Conservation (phyloP, 2,888 invertebrate genomes). For the Athetis lepigone region DNA sequence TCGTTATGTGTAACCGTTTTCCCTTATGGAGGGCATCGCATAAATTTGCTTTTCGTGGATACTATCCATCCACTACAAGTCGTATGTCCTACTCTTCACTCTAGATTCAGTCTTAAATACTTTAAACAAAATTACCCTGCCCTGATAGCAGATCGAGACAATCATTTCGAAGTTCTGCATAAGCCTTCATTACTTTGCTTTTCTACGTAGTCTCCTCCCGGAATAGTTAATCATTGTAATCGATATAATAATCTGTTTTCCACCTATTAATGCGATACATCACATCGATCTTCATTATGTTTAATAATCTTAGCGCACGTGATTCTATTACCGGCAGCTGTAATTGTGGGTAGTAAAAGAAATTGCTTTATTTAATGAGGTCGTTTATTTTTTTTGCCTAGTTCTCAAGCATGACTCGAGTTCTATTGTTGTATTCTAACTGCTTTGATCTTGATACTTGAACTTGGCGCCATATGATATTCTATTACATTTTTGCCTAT, state of each 20-base stretch:
- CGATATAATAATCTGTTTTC: conserved; percentile 24
- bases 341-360: conserved; percentile 26
- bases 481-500: background rate
- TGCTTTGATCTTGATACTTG: conserved; percentile 1
- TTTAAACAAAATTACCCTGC: no score
- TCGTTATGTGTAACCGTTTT: no score
- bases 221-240: conserved; percentile 12
- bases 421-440: conserved; percentile 1
- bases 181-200: background rate
- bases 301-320: conserved; percentile 35
- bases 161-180: no score
- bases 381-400: conserved; percentile 11
- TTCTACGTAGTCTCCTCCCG: background rate
- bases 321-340: conserved; percentile 4
- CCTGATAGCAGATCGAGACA: no score
- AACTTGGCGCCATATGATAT: background rate
- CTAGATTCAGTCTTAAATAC: no score
- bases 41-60: no score
- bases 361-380: conserved; percentile 13
- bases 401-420: background rate
- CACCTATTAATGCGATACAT: conserved; percentile 13
- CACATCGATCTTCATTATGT: conserved; percentile 31
- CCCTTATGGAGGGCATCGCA: no score
- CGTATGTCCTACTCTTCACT: no score
- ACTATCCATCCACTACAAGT: no score